These are phyloP conservation scores for Gryllus bimaculatus DNA, from an alignment of 1,140 invertebrate genomes.

Conservation along the genomic window DNA sequence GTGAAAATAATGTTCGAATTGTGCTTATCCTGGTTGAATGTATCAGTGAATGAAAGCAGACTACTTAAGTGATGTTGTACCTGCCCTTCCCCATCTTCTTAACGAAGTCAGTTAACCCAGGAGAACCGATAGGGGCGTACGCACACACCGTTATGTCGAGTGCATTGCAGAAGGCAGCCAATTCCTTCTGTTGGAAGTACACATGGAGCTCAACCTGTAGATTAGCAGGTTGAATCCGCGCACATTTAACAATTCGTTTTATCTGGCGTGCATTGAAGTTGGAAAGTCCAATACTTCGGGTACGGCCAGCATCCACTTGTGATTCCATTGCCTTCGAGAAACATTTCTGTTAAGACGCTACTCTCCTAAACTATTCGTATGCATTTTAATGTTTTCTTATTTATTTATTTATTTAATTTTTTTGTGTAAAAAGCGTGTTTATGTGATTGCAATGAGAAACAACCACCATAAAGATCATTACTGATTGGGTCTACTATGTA, in stretches of 20 bases:
- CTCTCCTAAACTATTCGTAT: too few relatives aligned
- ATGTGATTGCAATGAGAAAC: too few relatives aligned
- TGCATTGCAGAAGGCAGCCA: slow-evolving; percentile 57
- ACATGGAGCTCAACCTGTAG: slow-evolving; percentile 47
- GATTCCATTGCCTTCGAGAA: slow-evolving; percentile 63
- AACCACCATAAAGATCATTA: too few relatives aligned
- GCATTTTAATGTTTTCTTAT: too few relatives aligned
- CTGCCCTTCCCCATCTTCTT: not conserved
- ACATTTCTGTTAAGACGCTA: too few relatives aligned
- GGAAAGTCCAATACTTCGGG: slow-evolving; percentile 37
- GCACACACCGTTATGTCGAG: slow-evolving; percentile 67
- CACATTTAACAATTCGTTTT: slow-evolving; percentile 25
- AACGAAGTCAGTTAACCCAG: slow-evolving; percentile 32
- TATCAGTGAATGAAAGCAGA: too few relatives aligned
- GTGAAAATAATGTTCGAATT: too few relatives aligned
- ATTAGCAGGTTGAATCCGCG: slow-evolving; percentile 25
- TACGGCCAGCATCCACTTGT: slow-evolving; percentile 50
- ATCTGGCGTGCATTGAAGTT: slow-evolving; percentile 33
- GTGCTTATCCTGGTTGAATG: too few relatives aligned
- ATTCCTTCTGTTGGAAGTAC: slow-evolving; percentile 49
- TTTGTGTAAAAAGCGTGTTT: too few relatives aligned
- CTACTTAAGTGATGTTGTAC: too few relatives aligned
- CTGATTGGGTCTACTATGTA: too few relatives aligned
- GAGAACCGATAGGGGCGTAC: slow-evolving; percentile 73
- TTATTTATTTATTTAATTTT: too few relatives aligned